phyloP scores from a whole-genome alignment of 2,113 vertebrate genomes.

The Melanerpes formicivorus region DNA sequence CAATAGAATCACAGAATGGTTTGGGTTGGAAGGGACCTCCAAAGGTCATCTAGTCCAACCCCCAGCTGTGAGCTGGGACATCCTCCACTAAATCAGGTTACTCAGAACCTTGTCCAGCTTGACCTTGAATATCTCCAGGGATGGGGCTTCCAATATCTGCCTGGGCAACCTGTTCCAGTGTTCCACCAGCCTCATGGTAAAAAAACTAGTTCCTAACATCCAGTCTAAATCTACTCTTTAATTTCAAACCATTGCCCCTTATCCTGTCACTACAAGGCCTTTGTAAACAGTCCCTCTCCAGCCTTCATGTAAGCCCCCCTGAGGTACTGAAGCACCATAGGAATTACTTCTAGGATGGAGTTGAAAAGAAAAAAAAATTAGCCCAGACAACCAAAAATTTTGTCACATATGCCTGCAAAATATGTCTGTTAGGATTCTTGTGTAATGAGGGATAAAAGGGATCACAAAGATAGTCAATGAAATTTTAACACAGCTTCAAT shows the following conservation, averaged over 20 bases:
- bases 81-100: too few relatives aligned
- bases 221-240: too few relatives aligned
- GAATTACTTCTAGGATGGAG: not conserved
- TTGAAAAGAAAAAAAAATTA: not conserved
- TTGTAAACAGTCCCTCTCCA: too few relatives aligned
- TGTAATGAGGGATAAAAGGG: conserved; percentile 19
- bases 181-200: too few relatives aligned
- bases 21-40: too few relatives aligned
- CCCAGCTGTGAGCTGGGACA: too few relatives aligned
- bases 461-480: not conserved
- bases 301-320: too few relatives aligned
- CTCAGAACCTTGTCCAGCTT: too few relatives aligned
- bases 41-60: too few relatives aligned
- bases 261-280: too few relatives aligned
- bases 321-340: not conserved
- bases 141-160: not conserved
- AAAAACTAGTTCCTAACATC: too few relatives aligned
- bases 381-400: not conserved
- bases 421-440: not conserved
- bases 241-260: too few relatives aligned
- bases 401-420: not conserved
- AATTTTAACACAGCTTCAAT: conserved; percentile 30
- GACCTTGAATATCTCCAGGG: not conserved
- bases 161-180: not conserved
- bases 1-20: not conserved